These are phyloP conservation scores for Macrobrachium nipponense DNA, from an alignment of 1,140 invertebrate genomes.

Conservation along the genomic window DNA sequence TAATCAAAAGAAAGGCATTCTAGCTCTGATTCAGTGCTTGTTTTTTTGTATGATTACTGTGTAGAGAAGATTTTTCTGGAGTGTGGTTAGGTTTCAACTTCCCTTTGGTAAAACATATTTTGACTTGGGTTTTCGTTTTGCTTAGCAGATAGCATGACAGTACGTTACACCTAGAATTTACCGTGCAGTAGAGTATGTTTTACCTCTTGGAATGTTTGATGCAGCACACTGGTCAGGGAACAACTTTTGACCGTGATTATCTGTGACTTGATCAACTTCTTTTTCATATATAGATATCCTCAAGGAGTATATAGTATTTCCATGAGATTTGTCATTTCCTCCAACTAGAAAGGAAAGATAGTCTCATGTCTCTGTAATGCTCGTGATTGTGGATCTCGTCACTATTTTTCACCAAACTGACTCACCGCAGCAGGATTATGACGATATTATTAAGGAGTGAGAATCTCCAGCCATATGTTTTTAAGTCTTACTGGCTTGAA, in stretches of 20 bases:
- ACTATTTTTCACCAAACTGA: slow-evolving; percentile 10
- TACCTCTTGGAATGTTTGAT: background rate
- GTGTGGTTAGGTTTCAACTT: slow-evolving; percentile 22
- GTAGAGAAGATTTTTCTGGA: slow-evolving; percentile 41
- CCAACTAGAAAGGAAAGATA: background rate
- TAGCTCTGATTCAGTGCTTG: slow-evolving; percentile 11
- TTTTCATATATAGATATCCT: background rate
- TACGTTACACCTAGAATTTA: background rate
- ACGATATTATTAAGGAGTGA: slow-evolving; percentile 22
- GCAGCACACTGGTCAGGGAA: slow-evolving; percentile 31
- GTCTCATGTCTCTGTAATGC: slow-evolving; percentile 30
- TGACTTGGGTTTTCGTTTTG: background rate
- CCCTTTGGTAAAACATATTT: background rate
- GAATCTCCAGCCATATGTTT: slow-evolving; percentile 35
- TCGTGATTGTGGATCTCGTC: slow-evolving; percentile 37
- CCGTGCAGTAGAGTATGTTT: background rate
- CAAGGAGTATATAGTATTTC: slow-evolving; percentile 26
- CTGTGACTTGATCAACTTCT: slow-evolving; percentile 12
- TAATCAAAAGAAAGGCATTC: slow-evolving; percentile 26
- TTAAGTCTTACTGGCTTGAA: slow-evolving; percentile 3
- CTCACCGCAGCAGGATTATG: slow-evolving; percentile 47
- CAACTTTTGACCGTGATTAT: background rate
- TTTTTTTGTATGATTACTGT: background rate
- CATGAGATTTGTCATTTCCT: slow-evolving; percentile 1
- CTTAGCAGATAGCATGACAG: background rate